phyloP scores from a whole-genome alignment of 1,140 invertebrate species.

The Drosophila burlai region DNA sequence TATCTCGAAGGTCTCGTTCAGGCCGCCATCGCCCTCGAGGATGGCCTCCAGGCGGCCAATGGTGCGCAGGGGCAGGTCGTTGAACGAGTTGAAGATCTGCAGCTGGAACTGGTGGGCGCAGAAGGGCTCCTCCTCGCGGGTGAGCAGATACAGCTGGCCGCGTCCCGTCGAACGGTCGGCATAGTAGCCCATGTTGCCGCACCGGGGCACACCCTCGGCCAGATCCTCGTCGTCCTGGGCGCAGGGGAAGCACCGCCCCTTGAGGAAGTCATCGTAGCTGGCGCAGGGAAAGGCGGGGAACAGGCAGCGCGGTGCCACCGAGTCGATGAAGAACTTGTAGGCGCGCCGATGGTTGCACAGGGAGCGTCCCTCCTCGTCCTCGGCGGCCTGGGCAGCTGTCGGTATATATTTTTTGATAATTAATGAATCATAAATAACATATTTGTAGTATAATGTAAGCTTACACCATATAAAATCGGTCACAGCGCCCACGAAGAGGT shows the following conservation, averaged over 20 bases:
- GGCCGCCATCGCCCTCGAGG: slow-evolving; percentile 91
- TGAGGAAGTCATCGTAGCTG: slow-evolving; percentile 92
- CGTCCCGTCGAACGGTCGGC: slow-evolving; percentile 92
- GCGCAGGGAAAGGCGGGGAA: slow-evolving; percentile 95
- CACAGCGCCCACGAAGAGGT: slow-evolving; percentile 95
- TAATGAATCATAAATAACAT: background rate
- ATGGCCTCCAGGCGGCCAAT: slow-evolving; percentile 93
- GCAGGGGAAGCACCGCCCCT: slow-evolving; percentile 87
- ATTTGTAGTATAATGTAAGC: too few species aligned
- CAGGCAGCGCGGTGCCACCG: slow-evolving; percentile 94
- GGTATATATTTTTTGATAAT: background rate
- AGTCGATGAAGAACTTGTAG: slow-evolving; percentile 97
- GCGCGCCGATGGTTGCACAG: slow-evolving; percentile 96
- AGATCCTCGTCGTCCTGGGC: slow-evolving; percentile 81
- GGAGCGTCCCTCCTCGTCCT: slow-evolving; percentile 93
- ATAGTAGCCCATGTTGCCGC: slow-evolving; percentile 97
- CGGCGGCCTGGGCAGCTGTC: slow-evolving; percentile 88
- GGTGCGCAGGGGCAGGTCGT: slow-evolving; percentile 88
- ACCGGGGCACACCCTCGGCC: slow-evolving; percentile 86
- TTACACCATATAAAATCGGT: slow-evolving; percentile 96
- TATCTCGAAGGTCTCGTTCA: slow-evolving; percentile 95
- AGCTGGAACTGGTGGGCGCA: slow-evolving; percentile 96
- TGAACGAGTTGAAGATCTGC: slow-evolving; percentile 90
- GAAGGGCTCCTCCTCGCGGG: slow-evolving; percentile 96
- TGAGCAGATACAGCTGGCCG: slow-evolving; percentile 93